These are phyloP conservation scores for Carassius carassius DNA, from an alignment of 2,113 vertebrate species.

Conservation along the genomic window DNA sequence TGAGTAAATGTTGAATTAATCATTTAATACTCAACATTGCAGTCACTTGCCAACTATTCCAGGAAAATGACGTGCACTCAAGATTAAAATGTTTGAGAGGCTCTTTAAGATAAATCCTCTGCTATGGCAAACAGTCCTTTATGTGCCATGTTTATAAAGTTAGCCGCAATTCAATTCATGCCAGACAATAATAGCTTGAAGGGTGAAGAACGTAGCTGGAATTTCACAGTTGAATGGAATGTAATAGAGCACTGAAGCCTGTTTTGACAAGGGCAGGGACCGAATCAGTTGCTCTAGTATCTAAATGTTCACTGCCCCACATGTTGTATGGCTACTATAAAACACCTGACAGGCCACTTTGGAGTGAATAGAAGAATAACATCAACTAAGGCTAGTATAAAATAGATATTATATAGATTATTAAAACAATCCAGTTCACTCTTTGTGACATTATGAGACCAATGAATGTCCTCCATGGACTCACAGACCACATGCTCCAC, in stretches of 20 bases:
- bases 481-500: no score
- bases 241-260: conserved; percentile 23
- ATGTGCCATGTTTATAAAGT: background rate
- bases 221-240: conserved; percentile 19
- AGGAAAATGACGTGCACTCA: background rate
- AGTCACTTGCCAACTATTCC: conserved; percentile 64
- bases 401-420: conserved; percentile 34
- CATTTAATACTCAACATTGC: conserved; percentile 45
- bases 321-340: conserved; percentile 46
- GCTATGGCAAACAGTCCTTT: background rate
- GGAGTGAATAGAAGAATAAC: conserved; percentile 45
- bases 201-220: background rate
- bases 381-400: conserved; percentile 43
- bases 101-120: background rate
- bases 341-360: conserved; percentile 34
- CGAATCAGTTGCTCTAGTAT: conserved; percentile 39
- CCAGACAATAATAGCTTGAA: conserved; percentile 19
- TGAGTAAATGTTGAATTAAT: background rate
- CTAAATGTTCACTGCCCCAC: conserved; percentile 48
- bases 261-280: conserved; percentile 38
- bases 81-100: conserved; percentile 27
- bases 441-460: conserved; percentile 48
- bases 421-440: conserved; percentile 40
- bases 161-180: background rate
- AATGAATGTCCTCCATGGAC: conserved; percentile 11